Conservation (phyloP, 2,888 invertebrate species). For the Trichopoda pennipes region DNA sequence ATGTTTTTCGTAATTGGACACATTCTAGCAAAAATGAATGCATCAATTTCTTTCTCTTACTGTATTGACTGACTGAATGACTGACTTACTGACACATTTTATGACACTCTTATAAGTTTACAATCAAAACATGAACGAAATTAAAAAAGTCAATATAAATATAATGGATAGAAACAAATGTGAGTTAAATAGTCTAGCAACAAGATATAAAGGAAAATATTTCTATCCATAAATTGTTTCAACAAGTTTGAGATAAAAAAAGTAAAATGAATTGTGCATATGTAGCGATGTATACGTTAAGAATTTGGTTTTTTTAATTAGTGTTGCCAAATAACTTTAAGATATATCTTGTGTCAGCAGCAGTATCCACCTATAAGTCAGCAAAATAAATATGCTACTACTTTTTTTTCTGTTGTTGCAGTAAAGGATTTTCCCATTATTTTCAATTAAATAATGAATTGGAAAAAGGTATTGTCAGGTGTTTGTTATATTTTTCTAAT, state of each 20-base stretch:
- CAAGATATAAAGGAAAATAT: conserved; percentile 47
- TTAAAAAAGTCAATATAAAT: conserved; percentile 2
- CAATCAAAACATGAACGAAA: conserved; percentile 9
- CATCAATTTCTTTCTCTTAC: conserved; percentile 33
- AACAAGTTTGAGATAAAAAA: neutral
- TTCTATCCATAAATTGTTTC: conserved; percentile 46
- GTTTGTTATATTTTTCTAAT: no score
- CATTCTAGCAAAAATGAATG: conserved; percentile 53
- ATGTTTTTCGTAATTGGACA: conserved; percentile 54
- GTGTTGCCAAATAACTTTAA: no score
- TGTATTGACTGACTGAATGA: conserved; percentile 13
- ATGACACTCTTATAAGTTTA: conserved; percentile 56
- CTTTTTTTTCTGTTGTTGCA: no score
- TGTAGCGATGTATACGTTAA: neutral
- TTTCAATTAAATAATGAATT: no score
- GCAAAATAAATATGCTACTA: no score
- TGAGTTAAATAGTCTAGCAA: conserved; percentile 53
- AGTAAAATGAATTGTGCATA: neutral
- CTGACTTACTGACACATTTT: conserved; percentile 47
- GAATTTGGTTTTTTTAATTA: no score
- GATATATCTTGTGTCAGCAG: no score
- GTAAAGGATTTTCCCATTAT: no score
- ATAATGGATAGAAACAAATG: conserved; percentile 3
- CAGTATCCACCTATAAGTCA: no score
- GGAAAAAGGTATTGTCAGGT: no score